Evolutionary conservation across 2,888 invertebrate species (phyloP).

Genomic region (Eucera pruinosa): DNA sequence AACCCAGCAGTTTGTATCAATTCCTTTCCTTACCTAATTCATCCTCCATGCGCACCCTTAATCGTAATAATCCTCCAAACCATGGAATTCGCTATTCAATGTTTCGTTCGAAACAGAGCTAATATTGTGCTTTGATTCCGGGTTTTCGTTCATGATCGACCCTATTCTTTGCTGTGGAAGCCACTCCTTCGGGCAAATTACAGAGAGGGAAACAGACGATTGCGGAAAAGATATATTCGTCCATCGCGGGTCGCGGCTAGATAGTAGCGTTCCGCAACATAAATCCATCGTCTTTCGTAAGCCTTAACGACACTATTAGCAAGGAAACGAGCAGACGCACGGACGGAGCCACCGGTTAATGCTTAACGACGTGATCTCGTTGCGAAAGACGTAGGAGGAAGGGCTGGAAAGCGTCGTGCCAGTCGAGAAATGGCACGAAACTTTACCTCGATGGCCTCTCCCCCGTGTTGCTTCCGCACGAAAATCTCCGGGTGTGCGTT

Average conservation of each 20-base stretch:
- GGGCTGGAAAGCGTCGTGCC: conserved; percentile 61
- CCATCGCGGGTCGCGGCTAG: neutral
- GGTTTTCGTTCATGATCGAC: neutral
- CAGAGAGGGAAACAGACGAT: conserved; percentile 1
- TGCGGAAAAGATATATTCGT: conserved; percentile 8
- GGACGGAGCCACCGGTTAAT: conserved; percentile 51
- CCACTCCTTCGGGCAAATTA: conserved; percentile 29
- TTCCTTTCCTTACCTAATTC: too few species aligned
- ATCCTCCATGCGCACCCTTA: too few species aligned
- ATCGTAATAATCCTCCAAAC: too few species aligned
- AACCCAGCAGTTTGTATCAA: too few species aligned
- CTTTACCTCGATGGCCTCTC: conserved; percentile 2
- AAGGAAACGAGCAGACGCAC: conserved; percentile 54
- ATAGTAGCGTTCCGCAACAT: conserved; percentile 16
- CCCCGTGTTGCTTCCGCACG: conserved; percentile 59
- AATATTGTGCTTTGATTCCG: too few species aligned
- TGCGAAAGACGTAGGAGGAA: conserved; percentile 51
- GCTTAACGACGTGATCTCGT: conserved; percentile 63
- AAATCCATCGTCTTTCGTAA: conserved; percentile 47
- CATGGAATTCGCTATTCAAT: too few species aligned
- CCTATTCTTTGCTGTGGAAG: neutral
- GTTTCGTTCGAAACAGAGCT: too few species aligned
- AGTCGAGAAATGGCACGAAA: conserved; percentile 71
- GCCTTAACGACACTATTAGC: conserved; percentile 56
- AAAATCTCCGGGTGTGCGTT: too few species aligned